Base-by-base conservation (phyloP, 2,888 invertebrate genomes). In the Furcula furcula region DNA sequence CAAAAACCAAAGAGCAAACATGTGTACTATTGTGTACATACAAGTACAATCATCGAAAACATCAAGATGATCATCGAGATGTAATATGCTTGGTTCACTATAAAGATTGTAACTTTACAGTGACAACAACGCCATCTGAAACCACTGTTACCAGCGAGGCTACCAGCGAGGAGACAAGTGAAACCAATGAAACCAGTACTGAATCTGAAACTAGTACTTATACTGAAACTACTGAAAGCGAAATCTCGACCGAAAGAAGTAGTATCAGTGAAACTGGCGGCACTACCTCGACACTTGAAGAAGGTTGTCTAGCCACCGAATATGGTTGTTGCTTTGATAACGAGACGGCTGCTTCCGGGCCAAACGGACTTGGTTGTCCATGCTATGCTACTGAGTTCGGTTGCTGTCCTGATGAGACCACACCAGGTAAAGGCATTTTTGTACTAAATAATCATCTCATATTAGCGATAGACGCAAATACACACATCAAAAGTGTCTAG, bases 301-400 rank as follows among this genome's bases (percentile, higher is more conserved):
- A 70, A 40, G 81, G 84, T 29, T 93, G 94, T 52, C 71, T 69
- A 0, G 76, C 69, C 23, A 81, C 91, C 0, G 76, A 91, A 28
- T 93, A 91, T 55, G 97, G 97, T 7, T 97, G 97, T 62, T 96
- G 96, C 63, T 90, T 91, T 4, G 94, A 95, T 73, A 91, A 91
- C 9, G 79, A 82, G 16, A 92, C 91, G 0, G 64, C 75, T 25
- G 93, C 94, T 2, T 73, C 83, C 25, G 95, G 94, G 5, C 90
- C 91, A 1, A 86, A 92, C 47, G 90, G 90, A 36, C 89, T 91
- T 40, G 94, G 94, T 18, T 93, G 93, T 44, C 89, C 91, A 5
- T 93, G 94, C 53, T 84, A 86, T 4, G 74, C 82, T 31, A 90
- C 91, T 19, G 87, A 91, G 56, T 93, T 89, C 59, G 94, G 94